Base-by-base conservation (phyloP, 2,113 vertebrate species). In the Megaleporinus macrocephalus region DNA sequence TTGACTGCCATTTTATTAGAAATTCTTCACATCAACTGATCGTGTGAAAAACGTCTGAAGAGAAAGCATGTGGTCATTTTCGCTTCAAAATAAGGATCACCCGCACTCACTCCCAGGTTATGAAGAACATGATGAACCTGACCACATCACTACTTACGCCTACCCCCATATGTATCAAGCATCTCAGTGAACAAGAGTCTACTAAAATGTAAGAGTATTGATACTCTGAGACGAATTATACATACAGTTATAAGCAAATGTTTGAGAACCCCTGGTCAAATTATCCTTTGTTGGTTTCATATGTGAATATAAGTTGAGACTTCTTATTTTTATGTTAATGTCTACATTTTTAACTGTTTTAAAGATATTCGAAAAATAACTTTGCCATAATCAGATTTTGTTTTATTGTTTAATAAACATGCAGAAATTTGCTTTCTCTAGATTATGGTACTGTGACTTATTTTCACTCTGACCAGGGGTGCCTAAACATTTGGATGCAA, bases 11-110 rank as follows among this genome's bases (percentile, higher is more conserved):
- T 55, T 87, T 87, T 66, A 83, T 85, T 51, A 63, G 65, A 63
- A 53, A 73, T 49, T 83, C 44, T 81, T 75, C 71, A 87, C 87
- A 83, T 81, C 81, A 65, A 27, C 12, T 14, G 70, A 27, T 53
- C 20, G 41, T 74, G 55, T 62, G 36, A n/a, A 72, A 80, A 74
- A 62, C 66, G 16, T 16, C 20, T n/a, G 6, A 73, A 66, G 30
- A 59, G 30, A 61, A 29, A 69, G 30, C 59, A 33, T 51, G 41
- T 69, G 53, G 70, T 63, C 22, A 36, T 24, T 51, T 73, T 22
- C 18, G 16, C 71, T 22, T 5, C 1, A 30, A 65, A 77, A 73
- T 51, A 13, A 24, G 9, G 1, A 74, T 27, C 30, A n/a, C 10
- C 20, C 24, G 1, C 33, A 41, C 20, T 44, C 9, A 1, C 22